Conservation (phyloP, 2,113 vertebrate genomes). For the Labrus mixtus region DNA sequence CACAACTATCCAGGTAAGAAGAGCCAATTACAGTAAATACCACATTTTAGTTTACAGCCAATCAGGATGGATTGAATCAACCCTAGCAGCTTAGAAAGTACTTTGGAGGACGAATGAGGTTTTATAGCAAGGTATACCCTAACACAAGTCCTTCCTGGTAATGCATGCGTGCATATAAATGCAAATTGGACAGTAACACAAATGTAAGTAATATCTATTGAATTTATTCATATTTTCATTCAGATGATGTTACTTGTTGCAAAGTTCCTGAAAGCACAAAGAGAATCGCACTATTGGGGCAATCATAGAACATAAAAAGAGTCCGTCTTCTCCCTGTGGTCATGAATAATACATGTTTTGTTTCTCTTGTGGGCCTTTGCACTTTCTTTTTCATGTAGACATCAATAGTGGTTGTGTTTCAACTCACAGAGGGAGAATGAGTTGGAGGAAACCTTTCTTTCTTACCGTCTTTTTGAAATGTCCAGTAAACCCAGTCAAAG, state of each 20-base stretch:
- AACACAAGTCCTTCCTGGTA: too few relatives aligned
- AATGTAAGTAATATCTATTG: neutral
- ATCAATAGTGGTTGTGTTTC: conserved; percentile 29
- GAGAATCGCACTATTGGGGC: neutral
- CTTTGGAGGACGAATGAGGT: too few relatives aligned
- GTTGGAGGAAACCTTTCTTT: neutral
- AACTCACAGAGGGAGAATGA: conserved; percentile 8
- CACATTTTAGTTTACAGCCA: too few relatives aligned
- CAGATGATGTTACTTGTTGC: conserved; percentile 1
- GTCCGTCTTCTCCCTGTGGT: conserved; percentile 6
- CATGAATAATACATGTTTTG: conserved; percentile 40
- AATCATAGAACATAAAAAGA: conserved; percentile 22
- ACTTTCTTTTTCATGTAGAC: conserved; percentile 17
- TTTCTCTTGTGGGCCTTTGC: neutral
- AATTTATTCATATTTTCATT: neutral
- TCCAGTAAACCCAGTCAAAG: neutral
- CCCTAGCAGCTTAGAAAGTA: too few relatives aligned
- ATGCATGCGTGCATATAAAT: too few relatives aligned
- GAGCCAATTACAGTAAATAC: too few relatives aligned
- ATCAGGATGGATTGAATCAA: too few relatives aligned
- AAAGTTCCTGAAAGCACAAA: conserved; percentile 2
- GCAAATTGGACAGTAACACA: too few relatives aligned
- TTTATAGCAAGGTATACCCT: too few relatives aligned
- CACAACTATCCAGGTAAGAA: too few relatives aligned
- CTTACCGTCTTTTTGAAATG: neutral